A percentile compares a stretch with the other conserved stretches of the same genome.
Conservation (phyloP, 2,888 invertebrate species). For the Heliconius aoede region DNA sequence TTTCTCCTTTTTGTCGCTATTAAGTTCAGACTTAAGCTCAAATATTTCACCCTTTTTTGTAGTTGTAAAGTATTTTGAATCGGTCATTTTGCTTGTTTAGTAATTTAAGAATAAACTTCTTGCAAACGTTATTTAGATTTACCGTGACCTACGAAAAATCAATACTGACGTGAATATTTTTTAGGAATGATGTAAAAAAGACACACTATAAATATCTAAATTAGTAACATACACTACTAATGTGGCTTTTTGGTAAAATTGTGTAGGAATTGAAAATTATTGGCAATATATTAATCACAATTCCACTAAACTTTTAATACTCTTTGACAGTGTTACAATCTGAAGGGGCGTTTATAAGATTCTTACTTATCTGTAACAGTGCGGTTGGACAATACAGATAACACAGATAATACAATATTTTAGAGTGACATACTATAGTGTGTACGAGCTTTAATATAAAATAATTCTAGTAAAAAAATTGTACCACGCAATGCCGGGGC, state of each 20-base stretch:
- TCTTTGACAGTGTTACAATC: conserved; percentile 20
- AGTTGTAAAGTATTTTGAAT: conserved; percentile 99
- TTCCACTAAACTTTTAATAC: not conserved
- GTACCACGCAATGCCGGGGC: no score
- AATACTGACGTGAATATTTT: conserved; percentile 50
- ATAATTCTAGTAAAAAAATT: not conserved
- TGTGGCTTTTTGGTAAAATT: not conserved
- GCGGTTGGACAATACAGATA: conserved; percentile 32
- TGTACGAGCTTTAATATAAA: not conserved
- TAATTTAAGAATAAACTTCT: conserved; percentile 18
- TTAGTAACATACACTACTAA: conserved; percentile 6
- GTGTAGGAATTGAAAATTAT: not conserved
- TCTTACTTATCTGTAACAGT: conserved; percentile 12
- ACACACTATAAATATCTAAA: conserved; percentile 31
- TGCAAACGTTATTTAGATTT: conserved; percentile 33
- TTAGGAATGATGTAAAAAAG: conserved; percentile 4
- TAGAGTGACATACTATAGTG: not conserved
- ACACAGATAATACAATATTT: not conserved
- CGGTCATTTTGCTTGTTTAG: conserved; percentile 89
- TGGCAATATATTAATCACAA: conserved; percentile 2
- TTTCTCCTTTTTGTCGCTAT: conserved; percentile 99
- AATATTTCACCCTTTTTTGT: conserved; percentile 99
- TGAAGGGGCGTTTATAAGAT: conserved; percentile 33
- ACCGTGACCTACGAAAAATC: conserved; percentile 59
- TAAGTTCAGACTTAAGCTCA: conserved; percentile 98